A percentile compares a stretch with the other conserved stretches of the same genome.
Evolutionary conservation across 2,888 invertebrate genomes (phyloP).

Genomic region (Cheiracanthium punctorium): DNA sequence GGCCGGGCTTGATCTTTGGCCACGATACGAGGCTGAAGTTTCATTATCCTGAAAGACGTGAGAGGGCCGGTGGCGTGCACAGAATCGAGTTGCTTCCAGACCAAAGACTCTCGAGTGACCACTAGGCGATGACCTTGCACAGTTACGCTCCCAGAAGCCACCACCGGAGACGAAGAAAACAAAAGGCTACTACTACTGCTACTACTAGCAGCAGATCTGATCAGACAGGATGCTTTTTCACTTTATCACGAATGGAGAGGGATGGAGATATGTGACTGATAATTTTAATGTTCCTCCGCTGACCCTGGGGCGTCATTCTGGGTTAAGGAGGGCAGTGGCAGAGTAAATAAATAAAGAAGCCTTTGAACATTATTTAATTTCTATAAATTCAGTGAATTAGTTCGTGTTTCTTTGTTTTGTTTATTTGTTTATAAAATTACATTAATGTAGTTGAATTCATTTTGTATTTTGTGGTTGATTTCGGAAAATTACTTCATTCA

Average conservation of each 20-base stretch:
- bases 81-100: not conserved
- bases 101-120: not conserved
- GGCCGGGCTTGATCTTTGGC: not conserved
- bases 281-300: not conserved
- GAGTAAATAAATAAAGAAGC: no score
- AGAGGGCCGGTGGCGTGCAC: not conserved
- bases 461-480: no score
- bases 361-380: no score
- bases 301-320: no score
- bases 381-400: no score
- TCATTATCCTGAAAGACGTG: not conserved
- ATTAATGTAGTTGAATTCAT: no score
- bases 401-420: no score
- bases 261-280: not conserved
- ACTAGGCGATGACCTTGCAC: not conserved
- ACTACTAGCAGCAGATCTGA: no score
- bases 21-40: not conserved
- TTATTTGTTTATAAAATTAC: no score
- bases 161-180: not conserved
- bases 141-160: constrained; percentile 1
- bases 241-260: not conserved
- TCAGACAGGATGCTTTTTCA: constrained; percentile 7
- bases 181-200: no score
- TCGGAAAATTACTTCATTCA: no score
- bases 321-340: no score